phyloP scores from a whole-genome alignment of 2,113 vertebrate genomes.

The Talpa occidentalis region DNA sequence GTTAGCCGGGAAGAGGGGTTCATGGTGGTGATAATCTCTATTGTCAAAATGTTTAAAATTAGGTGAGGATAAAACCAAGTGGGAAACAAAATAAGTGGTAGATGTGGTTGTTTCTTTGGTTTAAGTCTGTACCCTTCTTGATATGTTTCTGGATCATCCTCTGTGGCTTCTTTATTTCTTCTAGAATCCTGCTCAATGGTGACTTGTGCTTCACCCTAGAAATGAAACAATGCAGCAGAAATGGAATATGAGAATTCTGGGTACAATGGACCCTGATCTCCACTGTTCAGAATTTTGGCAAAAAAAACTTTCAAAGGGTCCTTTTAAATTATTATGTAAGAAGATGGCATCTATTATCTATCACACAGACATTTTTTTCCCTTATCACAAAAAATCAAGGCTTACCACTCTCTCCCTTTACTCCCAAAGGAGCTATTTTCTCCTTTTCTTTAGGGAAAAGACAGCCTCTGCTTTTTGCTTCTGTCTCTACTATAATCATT shows the following conservation, averaged over 20 bases:
- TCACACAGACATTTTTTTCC: not conserved
- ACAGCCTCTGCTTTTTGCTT: conserved; percentile 4
- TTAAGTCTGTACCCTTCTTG: conserved; percentile 82
- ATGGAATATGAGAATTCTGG: not conserved
- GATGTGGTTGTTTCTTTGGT: not conserved
- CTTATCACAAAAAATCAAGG: not conserved
- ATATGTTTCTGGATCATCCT: conserved; percentile 44
- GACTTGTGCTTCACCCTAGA: conserved; percentile 81
- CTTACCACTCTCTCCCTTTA: not conserved
- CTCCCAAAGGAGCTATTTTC: not conserved
- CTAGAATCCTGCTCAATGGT: conserved; percentile 71
- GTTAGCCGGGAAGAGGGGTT: not conserved
- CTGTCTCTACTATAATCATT: not conserved
- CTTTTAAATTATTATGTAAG: conserved; percentile 23
- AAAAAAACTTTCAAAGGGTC: not conserved
- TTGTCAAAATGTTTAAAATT: conserved; percentile 22
- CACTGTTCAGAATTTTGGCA: not conserved
- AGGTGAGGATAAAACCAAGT: not conserved
- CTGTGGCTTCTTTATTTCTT: conserved; percentile 56
- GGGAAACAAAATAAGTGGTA: not conserved
- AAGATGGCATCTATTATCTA: not conserved
- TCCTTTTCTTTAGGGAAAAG: not conserved
- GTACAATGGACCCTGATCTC: not conserved
- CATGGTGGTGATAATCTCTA: not conserved
- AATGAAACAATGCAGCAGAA: conserved; percentile 64